Evolutionary conservation across 2,113 vertebrate species (phyloP).

Genomic region (Butastur rufipennis): DNA sequence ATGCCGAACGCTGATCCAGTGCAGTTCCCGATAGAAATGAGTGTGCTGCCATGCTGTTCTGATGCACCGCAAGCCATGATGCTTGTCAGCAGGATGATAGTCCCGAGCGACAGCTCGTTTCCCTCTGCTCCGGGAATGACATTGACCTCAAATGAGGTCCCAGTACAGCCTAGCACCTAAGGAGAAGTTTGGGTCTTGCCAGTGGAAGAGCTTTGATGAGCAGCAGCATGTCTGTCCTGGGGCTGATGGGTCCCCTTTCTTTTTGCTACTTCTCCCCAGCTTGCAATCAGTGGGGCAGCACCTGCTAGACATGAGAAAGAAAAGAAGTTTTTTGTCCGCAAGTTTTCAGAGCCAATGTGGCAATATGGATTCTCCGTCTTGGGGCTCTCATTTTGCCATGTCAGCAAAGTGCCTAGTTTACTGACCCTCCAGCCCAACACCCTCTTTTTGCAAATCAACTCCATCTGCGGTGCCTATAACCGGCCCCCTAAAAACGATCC

Average conservation of each 20-base stretch:
- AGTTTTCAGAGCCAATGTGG: neutral
- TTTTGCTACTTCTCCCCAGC: neutral
- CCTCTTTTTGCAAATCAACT: neutral
- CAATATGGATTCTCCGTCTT: neutral
- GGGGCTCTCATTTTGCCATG: neutral
- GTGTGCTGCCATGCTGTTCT: neutral
- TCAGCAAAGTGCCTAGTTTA: neutral
- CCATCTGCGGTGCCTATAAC: neutral
- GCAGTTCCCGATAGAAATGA: neutral
- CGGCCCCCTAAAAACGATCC: neutral
- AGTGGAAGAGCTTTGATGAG: neutral
- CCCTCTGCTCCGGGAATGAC: neutral
- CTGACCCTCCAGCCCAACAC: neutral
- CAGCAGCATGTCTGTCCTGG: rapidly evolving
- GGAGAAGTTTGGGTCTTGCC: neutral
- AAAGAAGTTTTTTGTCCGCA: rapidly evolving
- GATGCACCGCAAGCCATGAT: neutral
- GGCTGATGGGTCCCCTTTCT: neutral
- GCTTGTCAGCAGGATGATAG: constrained; percentile 21
- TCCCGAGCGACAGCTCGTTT: neutral
- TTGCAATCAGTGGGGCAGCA: neutral
- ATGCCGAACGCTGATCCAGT: neutral
- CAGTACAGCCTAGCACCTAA: neutral
- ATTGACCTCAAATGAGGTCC: rapidly evolving
- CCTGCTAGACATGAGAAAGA: neutral